These are phyloP conservation scores for Scelioninae gen. 1 DNA, from an alignment of 2,888 invertebrate genomes.

Conservation along the genomic window DNA sequence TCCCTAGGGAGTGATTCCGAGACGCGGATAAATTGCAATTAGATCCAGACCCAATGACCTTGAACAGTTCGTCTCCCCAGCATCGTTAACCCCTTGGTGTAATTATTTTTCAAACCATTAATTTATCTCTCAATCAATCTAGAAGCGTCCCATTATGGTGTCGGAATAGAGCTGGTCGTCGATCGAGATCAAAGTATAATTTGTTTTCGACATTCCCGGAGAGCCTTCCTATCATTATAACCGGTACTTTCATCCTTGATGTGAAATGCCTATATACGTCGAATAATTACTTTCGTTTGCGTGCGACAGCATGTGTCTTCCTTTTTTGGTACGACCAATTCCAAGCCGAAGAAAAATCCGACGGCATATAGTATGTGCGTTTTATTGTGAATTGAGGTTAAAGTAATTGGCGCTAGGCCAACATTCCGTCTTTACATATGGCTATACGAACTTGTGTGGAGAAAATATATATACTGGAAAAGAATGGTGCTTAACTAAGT, in stretches of 20 bases:
- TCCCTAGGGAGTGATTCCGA: conserved; percentile 17
- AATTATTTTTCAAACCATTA: conserved; percentile 57
- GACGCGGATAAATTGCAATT: conserved; percentile 50
- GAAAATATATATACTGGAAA: conserved; percentile 50
- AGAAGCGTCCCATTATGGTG: conserved; percentile 20
- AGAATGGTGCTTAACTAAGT: conserved; percentile 39
- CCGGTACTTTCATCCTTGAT: conserved; percentile 49
- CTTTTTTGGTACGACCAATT: conserved; percentile 42
- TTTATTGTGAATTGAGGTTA: conserved; percentile 83
- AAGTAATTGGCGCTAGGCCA: conserved; percentile 81
- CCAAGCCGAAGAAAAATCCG: conserved; percentile 41
- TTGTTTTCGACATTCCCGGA: conserved; percentile 43
- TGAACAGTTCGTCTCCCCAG: conserved; percentile 33
- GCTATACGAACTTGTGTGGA: conserved; percentile 26
- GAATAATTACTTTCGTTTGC: conserved; percentile 48
- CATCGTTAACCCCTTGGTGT: conserved; percentile 8
- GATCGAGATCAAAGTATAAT: conserved; percentile 42
- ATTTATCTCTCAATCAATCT: conserved; percentile 54
- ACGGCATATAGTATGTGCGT: conserved; percentile 66
- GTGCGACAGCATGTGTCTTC: conserved; percentile 30
- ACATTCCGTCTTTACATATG: conserved; percentile 74
- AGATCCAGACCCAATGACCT: conserved; percentile 58
- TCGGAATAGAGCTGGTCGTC: not conserved
- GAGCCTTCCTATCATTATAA: conserved; percentile 36
- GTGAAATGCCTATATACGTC: conserved; percentile 46